Evolutionary conservation across 2,888 invertebrate species (phyloP).

Genomic region (Glaucopsyche alexis): DNA sequence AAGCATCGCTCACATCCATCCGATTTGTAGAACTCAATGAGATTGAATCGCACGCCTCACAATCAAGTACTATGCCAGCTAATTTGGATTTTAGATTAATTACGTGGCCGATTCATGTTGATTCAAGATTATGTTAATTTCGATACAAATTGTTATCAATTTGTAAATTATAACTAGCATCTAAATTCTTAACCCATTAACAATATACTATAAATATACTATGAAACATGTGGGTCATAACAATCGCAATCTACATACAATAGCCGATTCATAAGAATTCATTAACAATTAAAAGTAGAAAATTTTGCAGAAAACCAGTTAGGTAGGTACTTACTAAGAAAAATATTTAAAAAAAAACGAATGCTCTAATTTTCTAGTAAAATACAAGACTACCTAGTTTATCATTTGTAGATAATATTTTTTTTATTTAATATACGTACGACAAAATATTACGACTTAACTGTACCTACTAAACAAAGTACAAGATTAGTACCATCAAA

Average conservation of each 20-base stretch:
- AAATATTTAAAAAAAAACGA: not conserved
- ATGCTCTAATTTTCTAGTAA: not conserved
- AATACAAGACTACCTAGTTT: not conserved
- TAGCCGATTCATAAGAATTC: not conserved
- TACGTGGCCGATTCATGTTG: too few species aligned
- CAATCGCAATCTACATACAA: conserved; percentile 5
- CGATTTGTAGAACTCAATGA: not conserved
- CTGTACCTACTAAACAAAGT: not conserved
- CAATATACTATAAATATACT: not conserved
- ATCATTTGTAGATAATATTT: too few species aligned
- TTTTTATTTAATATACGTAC: too few species aligned
- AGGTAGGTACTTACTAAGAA: not conserved
- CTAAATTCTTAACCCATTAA: not conserved
- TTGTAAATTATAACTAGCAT: not conserved
- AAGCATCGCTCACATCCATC: not conserved
- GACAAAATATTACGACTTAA: not conserved
- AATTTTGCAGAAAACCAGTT: not conserved
- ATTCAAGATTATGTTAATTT: not conserved
- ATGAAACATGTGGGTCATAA: conserved; percentile 6
- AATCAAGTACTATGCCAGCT: too few species aligned
- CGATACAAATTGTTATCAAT: not conserved
- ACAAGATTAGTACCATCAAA: too few species aligned
- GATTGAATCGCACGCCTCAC: too few species aligned
- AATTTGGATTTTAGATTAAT: too few species aligned
- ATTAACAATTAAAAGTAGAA: not conserved